A percentile compares a stretch with the other conserved stretches of the same genome.
Evolutionary conservation across 2,797 vertebrate species (phyloP).

Genomic region (Rhinella marina): DNA sequence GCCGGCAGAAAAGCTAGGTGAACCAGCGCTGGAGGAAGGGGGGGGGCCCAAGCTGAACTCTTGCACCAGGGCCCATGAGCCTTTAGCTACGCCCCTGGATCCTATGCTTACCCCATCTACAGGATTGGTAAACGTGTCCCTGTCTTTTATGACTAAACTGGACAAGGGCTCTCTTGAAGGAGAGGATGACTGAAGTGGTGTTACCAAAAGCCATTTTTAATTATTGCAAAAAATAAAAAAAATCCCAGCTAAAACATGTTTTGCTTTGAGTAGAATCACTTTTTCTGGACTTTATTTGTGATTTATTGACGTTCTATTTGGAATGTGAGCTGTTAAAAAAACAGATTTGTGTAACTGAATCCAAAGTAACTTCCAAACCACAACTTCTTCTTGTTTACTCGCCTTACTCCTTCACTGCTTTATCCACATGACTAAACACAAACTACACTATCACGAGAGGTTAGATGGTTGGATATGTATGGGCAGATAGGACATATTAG

Average conservation of each 20-base stretch:
- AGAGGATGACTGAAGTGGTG: neutral
- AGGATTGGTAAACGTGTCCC: no score
- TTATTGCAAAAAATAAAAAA: neutral
- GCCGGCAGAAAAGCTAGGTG: no score
- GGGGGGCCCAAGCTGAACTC: no score
- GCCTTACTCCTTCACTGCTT: neutral
- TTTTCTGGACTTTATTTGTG: neutral
- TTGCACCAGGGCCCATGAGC: no score
- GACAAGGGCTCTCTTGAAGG: neutral
- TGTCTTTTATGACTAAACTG: neutral
- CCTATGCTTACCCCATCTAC: no score
- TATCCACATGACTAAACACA: neutral
- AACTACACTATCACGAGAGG: neutral
- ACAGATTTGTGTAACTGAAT: neutral
- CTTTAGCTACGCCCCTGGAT: no score
- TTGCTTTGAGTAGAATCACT: neutral
- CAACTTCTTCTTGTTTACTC: neutral
- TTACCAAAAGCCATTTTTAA: neutral
- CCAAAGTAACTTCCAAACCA: neutral
- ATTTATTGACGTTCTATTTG: neutral
- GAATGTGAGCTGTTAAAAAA: neutral
- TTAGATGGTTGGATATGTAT: neutral
- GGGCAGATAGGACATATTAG: neutral
- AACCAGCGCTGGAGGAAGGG: no score
- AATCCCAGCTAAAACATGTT: neutral